Percentiles rank a stretch among this genome's conserved stretches.
Evolutionary conservation across 2,113 vertebrate species (phyloP).

Genomic region (Kryptolebias marmoratus): DNA sequence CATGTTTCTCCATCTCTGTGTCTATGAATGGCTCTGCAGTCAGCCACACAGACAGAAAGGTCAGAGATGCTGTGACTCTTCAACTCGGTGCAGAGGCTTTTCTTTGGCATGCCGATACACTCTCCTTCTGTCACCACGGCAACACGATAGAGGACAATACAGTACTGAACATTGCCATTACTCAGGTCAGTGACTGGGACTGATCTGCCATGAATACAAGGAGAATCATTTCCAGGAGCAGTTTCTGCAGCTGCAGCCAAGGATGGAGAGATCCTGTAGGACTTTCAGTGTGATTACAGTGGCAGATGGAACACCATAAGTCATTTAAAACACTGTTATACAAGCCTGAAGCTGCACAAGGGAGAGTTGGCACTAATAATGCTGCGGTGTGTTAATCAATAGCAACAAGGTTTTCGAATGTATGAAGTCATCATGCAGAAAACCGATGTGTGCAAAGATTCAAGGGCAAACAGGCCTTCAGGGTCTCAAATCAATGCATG

Average conservation of each 20-base stretch:
- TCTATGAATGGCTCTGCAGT: constrained; percentile 46
- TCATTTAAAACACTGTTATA: constrained; percentile 12
- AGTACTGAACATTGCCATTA: constrained; percentile 62
- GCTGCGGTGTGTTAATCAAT: background rate
- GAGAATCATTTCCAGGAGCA: constrained; percentile 52
- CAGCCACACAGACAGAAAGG: constrained; percentile 59
- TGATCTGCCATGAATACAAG: constrained; percentile 53
- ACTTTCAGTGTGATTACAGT: constrained; percentile 30
- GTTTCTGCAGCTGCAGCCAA: constrained; percentile 43
- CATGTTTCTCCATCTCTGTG: background rate
- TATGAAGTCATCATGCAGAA: background rate
- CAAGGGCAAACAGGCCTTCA: background rate
- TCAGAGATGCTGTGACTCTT: constrained; percentile 60
- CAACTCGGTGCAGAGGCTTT: constrained; percentile 59
- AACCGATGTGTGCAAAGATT: background rate
- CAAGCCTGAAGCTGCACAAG: constrained; percentile 14
- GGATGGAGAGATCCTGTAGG: constrained; percentile 11
- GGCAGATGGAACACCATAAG: constrained; percentile 16
- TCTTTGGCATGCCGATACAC: constrained; percentile 45
- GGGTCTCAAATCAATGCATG: background rate
- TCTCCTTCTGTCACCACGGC: constrained; percentile 67
- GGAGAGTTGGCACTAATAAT: background rate
- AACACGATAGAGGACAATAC: constrained; percentile 67
- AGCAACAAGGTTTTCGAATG: background rate
- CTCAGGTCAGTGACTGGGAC: constrained; percentile 68